A percentile compares a stretch with the other conserved stretches of the same genome.
Conservation (phyloP, 1,140 invertebrate genomes). For the Anastrepha obliqua region DNA sequence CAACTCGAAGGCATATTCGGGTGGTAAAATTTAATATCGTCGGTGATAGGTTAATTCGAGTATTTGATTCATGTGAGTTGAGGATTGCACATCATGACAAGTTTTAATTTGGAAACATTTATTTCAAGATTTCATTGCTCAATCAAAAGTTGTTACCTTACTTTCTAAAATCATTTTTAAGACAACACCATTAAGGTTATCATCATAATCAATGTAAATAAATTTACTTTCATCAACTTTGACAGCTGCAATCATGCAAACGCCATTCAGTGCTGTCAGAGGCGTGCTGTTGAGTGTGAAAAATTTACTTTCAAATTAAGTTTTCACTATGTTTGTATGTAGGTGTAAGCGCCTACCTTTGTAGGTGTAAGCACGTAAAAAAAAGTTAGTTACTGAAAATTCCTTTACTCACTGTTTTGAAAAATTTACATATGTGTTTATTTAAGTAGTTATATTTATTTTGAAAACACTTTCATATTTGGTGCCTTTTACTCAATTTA, state of each 20-base stretch:
- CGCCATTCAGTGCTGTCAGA: slow-evolving; percentile 14
- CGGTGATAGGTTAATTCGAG: too few relatives aligned
- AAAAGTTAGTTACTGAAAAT: neutral
- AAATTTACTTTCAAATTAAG: slow-evolving; percentile 29
- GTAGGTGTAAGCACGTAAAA: neutral
- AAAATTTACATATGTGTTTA: too few relatives aligned
- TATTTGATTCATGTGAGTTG: too few relatives aligned
- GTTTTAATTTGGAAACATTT: too few relatives aligned
- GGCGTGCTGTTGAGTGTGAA: slow-evolving; percentile 1
- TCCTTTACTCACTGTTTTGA: too few relatives aligned
- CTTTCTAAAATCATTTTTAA: slow-evolving; percentile 1
- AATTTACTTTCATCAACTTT: neutral
- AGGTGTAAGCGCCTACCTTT: neutral
- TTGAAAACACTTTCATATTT: too few relatives aligned
- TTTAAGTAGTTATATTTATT: too few relatives aligned
- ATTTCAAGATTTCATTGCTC: neutral
- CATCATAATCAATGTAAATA: slow-evolving; percentile 34
- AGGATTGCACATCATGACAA: too few relatives aligned
- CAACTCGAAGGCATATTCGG: too few relatives aligned
- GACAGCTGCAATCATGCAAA: slow-evolving; percentile 36
- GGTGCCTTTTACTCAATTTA: too few relatives aligned
- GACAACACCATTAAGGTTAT: slow-evolving; percentile 14
- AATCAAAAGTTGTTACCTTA: neutral
- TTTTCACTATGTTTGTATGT: neutral
- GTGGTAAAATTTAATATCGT: too few relatives aligned